Evolutionary conservation across 2,797 vertebrate species (phyloP).

Genomic region (Vultur gryphus): DNA sequence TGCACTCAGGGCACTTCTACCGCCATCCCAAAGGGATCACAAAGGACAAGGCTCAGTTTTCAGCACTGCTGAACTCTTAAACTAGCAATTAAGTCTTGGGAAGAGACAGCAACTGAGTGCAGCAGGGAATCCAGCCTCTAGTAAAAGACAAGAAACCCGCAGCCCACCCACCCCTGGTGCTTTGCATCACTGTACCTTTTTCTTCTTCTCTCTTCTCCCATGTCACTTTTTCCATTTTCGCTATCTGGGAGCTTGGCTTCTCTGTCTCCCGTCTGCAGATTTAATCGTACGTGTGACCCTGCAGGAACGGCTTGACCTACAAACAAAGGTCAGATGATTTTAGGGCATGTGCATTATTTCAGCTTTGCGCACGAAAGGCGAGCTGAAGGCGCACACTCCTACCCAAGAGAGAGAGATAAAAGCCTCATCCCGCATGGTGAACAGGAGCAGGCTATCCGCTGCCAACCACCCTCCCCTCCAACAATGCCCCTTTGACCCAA

Average conservation of each 20-base stretch:
- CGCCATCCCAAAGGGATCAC: accelerated
- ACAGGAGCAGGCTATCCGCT: background rate
- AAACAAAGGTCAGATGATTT: background rate
- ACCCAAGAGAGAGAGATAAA: background rate
- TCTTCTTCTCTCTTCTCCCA: slow-evolving; percentile 50
- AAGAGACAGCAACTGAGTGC: background rate
- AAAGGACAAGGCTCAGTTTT: background rate
- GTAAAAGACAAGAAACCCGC: background rate
- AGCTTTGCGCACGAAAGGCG: accelerated
- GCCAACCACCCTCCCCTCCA: background rate
- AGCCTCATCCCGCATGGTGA: accelerated
- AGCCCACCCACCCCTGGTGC: background rate
- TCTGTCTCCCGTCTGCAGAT: slow-evolving; percentile 90
- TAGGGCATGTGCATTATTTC: background rate
- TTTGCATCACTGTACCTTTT: slow-evolving; percentile 64
- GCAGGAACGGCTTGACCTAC: slow-evolving; percentile 87
- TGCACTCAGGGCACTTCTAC: background rate
- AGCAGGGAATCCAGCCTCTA: background rate
- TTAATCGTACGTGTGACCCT: slow-evolving; percentile 87
- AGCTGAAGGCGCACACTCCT: background rate
- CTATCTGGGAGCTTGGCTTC: slow-evolving; percentile 79
- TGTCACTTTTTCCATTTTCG: slow-evolving; percentile 49
- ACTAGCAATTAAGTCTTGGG: background rate
- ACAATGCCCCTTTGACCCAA: background rate
- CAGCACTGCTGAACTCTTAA: background rate